Percentiles rank a stretch among this genome's conserved stretches.
Evolutionary conservation across 2,888 invertebrate species (phyloP).

Genomic region (Macaria liturata): DNA sequence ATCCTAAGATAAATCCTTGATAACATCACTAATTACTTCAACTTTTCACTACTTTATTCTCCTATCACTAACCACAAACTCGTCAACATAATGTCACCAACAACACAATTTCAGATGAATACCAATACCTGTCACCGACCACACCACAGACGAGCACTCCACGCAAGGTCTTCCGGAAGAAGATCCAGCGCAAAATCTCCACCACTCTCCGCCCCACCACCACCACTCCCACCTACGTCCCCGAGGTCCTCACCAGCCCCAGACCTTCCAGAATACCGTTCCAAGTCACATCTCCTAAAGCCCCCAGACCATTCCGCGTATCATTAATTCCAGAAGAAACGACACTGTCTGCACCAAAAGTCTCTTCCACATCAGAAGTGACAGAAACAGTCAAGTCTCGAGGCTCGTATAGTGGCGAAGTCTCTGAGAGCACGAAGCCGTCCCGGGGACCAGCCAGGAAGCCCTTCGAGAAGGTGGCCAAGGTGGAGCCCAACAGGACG

Average conservation of each 20-base stretch:
- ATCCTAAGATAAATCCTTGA: too few species aligned
- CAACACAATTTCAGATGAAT: constrained; percentile 60
- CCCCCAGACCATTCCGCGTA: constrained; percentile 4
- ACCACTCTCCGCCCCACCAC: constrained; percentile 57
- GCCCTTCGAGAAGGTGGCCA: constrained; percentile 60
- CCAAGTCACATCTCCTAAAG: constrained; percentile 5
- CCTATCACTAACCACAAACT: background rate
- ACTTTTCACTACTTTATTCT: background rate
- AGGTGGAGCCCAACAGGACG: constrained; percentile 48
- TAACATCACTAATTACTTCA: background rate
- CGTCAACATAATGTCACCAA: constrained; percentile 7
- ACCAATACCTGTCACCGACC: constrained; percentile 72
- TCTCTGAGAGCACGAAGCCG: constrained; percentile 7
- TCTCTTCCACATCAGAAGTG: constrained; percentile 1
- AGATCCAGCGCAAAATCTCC: constrained; percentile 62
- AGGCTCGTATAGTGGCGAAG: background rate
- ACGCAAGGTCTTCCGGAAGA: constrained; percentile 59
- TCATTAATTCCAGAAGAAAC: constrained; percentile 2
- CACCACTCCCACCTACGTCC: constrained; percentile 32
- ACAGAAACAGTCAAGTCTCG: constrained; percentile 6
- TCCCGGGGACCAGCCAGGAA: constrained; percentile 45
- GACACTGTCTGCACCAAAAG: background rate
- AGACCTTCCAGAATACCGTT: constrained; percentile 27
- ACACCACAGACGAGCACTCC: constrained; percentile 54
- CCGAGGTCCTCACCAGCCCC: constrained; percentile 25